phyloP scores from a whole-genome alignment of 2,113 vertebrate genomes.

The Corythornis cristatus region DNA sequence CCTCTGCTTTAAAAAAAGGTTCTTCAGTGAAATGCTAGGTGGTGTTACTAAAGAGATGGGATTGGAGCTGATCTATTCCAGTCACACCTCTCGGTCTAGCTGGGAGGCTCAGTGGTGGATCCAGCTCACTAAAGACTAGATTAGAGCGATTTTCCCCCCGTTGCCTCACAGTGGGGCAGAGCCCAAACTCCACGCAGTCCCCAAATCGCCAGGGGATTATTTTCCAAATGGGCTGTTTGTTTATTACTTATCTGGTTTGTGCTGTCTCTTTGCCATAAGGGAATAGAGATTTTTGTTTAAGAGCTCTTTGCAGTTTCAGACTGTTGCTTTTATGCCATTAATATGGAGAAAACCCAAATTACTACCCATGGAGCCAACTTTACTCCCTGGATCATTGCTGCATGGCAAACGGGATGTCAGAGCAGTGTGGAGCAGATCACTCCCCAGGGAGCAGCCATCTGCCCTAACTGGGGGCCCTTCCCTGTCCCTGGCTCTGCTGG shows the following conservation, averaged over 20 bases:
- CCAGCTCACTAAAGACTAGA: slow-evolving; percentile 20
- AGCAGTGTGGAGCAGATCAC: accelerated
- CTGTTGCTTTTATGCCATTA: slow-evolving; percentile 59
- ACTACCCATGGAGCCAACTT: not conserved
- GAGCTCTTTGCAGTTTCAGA: slow-evolving; percentile 56
- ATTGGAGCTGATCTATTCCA: slow-evolving; percentile 28
- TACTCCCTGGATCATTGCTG: not conserved
- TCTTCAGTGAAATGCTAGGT: not conserved
- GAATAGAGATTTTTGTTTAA: slow-evolving; percentile 56
- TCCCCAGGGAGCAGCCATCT: not conserved
- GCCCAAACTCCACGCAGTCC: not conserved
- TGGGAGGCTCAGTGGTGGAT: slow-evolving; percentile 12
- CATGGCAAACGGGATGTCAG: not conserved
- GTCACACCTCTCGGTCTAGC: slow-evolving; percentile 21
- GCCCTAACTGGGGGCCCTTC: not conserved
- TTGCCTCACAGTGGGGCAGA: not conserved
- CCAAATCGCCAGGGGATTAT: slow-evolving; percentile 20
- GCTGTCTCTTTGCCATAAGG: not conserved
- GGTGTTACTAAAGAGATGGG: not conserved
- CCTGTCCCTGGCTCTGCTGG: not conserved
- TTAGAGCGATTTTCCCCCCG: not conserved
- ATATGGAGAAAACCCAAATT: slow-evolving; percentile 46
- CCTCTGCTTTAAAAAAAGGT: not conserved
- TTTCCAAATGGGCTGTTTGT: slow-evolving; percentile 61
- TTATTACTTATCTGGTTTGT: slow-evolving; percentile 8